Evolutionary conservation across 2,888 invertebrate species (phyloP), one percentile per base, ranked within the genome.

Genomic region (Amblyjoppa fuscipennis): DNA sequence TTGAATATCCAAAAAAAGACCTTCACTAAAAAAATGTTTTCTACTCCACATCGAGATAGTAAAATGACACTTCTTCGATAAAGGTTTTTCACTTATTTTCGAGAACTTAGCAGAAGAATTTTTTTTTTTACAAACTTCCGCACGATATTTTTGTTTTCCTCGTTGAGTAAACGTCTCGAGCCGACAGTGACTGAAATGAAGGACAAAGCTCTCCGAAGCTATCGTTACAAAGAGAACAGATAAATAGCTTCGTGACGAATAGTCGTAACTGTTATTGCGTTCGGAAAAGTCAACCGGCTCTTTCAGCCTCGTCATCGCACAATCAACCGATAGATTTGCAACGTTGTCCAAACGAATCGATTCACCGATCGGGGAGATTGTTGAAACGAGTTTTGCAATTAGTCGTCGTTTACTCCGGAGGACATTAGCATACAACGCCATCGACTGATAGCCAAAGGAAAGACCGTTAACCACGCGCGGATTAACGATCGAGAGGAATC

Each of bases 381-480:
- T 64, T 49, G 28, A 9, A 28, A 53, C 68, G 25, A 41, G 41
- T 56, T 75, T 31, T 38, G 68, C 25, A n/a, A 16, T 6, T 41
- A 25, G 13, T 34, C 16, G 61, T 64, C n/a, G 28, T 31, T 31
- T 11, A 49, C 16, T 13, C 31, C 6, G 31, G 34, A 66, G 51
- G 11, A 41, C n/a, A 68, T 77, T 77, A 51, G 53, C 77, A 77
- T 77, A 56, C 7, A 68, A 68, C 41, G 68, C 56, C 68, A 56
- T 68, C 66, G 77, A 41, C 45, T 31, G 59, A 16, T 76, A 38
- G 28, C 51, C 7, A 34, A 31, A 34, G 38, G 53, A 68, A 64
- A 76, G 66, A 76, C 56, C 53, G 41, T 68, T 68, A 77, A 56
- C 68, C 16, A 13, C 3, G 31, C n/a, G 61, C 31, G 16, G 45